These are phyloP conservation scores for Girardia tigrina DNA, from an alignment of 2,888 invertebrate species.

Conservation along the genomic window DNA sequence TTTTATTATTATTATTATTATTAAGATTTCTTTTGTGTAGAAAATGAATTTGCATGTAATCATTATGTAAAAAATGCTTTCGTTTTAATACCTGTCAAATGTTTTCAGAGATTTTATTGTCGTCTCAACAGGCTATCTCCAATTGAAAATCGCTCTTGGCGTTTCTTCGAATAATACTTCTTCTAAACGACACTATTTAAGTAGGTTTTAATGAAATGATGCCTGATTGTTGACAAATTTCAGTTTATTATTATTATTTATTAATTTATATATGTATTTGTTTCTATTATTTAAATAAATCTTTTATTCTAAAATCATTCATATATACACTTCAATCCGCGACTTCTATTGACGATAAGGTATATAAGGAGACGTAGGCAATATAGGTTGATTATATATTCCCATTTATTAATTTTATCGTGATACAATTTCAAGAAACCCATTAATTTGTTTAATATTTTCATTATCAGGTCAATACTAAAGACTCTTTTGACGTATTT, in stretches of 20 bases:
- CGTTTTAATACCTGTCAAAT: conserved; percentile 1
- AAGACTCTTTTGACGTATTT: not conserved
- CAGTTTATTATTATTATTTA: not conserved
- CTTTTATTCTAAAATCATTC: too few species aligned
- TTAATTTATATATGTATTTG: not conserved
- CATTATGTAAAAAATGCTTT: not conserved
- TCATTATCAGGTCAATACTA: not conserved
- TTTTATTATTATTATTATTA: too few species aligned
- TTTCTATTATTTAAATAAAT: too few species aligned
- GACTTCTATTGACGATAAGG: too few species aligned
- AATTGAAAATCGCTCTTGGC: not conserved
- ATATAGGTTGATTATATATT: too few species aligned
- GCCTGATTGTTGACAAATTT: not conserved
- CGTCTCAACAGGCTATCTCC: conserved; percentile 12
- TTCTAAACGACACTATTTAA: not conserved
- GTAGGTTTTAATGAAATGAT: conserved; percentile 17
- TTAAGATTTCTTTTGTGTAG: not conserved
- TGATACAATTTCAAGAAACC: too few species aligned
- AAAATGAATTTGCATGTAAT: not conserved
- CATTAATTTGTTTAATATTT: not conserved
- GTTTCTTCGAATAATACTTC: not conserved
- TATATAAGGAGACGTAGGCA: too few species aligned
- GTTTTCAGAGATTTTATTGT: conserved; percentile 23
- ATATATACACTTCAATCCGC: too few species aligned
- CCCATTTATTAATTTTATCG: too few species aligned